Evolutionary conservation across 2,113 vertebrate genomes (phyloP).

Genomic region (Dasypus novemcinctus): DNA sequence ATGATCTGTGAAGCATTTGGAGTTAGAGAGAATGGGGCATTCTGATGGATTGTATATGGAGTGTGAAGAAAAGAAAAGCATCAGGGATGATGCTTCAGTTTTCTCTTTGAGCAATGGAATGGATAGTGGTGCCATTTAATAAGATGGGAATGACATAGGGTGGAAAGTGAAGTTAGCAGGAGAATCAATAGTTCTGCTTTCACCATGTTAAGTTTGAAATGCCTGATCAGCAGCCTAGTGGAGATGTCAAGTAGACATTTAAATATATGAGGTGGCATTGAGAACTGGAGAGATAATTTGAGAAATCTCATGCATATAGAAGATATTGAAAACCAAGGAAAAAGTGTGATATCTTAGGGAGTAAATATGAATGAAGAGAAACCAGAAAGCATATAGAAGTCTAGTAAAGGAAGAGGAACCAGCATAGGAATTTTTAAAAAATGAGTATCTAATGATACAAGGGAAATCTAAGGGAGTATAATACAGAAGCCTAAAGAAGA

Average conservation of each 20-base stretch:
- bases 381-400: not conserved
- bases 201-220: not conserved
- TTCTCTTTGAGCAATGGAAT: not conserved
- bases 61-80: not conserved
- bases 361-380: not conserved
- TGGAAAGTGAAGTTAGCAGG: not conserved
- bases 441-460: not conserved
- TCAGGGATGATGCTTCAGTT: not conserved
- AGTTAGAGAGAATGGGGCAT: not conserved
- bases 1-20: not conserved
- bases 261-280: not conserved
- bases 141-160: not conserved
- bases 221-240: not conserved
- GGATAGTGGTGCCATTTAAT: not conserved
- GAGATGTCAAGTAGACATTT: not conserved
- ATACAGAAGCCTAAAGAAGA: not conserved
- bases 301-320: not conserved
- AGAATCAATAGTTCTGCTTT: not conserved
- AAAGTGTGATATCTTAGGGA: not conserved
- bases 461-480: not conserved
- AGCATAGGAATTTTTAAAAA: not conserved
- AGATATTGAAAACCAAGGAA: not conserved
- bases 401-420: not conserved
- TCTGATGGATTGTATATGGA: not conserved
- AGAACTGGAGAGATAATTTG: not conserved